phyloP scores from a whole-genome alignment of 2,797 vertebrate genomes.

The Euthynnus affinis region DNA sequence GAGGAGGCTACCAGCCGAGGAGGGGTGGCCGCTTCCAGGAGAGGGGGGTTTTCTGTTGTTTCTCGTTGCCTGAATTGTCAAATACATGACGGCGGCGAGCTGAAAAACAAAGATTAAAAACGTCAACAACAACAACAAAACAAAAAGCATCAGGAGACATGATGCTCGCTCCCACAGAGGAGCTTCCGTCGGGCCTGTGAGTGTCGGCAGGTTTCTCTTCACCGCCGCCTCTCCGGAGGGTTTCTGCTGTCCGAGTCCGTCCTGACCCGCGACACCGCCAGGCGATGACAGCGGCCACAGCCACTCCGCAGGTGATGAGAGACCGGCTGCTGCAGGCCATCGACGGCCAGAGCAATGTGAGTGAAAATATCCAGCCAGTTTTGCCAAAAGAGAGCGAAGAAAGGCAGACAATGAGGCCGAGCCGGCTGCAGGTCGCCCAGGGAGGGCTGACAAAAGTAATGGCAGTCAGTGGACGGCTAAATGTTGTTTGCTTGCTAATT shows the following conservation, averaged over 20 bases:
- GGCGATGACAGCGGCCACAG: slow-evolving; percentile 95
- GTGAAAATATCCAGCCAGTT: slow-evolving; percentile 70
- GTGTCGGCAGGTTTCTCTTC: slow-evolving; percentile 63
- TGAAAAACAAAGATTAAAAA: slow-evolving; percentile 32
- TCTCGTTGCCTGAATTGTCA: neutral
- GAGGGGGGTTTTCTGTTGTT: slow-evolving; percentile 8
- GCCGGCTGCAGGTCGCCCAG: slow-evolving; percentile 1
- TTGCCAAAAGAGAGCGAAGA: neutral
- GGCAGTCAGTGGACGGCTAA: slow-evolving; percentile 7
- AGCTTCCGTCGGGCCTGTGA: slow-evolving; percentile 61
- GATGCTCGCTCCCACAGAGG: slow-evolving; percentile 44
- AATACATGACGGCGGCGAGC: slow-evolving; percentile 24
- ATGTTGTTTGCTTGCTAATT: slow-evolving; percentile 59
- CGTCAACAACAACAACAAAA: too few relatives aligned
- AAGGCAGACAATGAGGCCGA: slow-evolving; percentile 17
- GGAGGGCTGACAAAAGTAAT: slow-evolving; percentile 16
- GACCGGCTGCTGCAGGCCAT: slow-evolving; percentile 96
- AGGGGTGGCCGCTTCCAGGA: slow-evolving; percentile 66
- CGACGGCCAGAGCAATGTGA: slow-evolving; percentile 95
- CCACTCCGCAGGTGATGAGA: slow-evolving; percentile 93
- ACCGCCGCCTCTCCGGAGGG: slow-evolving; percentile 66
- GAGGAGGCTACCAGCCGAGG: slow-evolving; percentile 65
- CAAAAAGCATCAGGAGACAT: slow-evolving; percentile 61
- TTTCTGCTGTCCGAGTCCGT: slow-evolving; percentile 74
- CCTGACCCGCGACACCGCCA: slow-evolving; percentile 81